phyloP scores from a whole-genome alignment of 2,113 vertebrate species.

The Sceloporus undulatus region DNA sequence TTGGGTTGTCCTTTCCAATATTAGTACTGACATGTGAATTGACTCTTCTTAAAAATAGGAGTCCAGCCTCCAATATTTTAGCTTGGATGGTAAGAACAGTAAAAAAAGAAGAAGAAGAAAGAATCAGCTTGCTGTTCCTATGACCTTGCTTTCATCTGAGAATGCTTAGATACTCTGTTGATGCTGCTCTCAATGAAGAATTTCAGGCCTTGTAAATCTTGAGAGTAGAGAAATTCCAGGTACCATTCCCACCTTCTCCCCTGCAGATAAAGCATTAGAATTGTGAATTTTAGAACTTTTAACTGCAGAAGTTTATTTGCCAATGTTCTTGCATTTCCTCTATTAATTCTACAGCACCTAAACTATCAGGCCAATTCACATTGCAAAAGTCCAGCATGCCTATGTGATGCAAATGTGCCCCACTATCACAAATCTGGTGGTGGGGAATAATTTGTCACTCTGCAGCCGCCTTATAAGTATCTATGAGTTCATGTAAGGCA shows the following conservation, averaged over 20 bases:
- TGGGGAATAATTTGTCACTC: not conserved
- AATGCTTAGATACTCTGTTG: slow-evolving; percentile 59
- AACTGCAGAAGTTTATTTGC: too few relatives aligned
- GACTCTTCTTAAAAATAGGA: slow-evolving; percentile 40
- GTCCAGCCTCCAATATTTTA: slow-evolving; percentile 4
- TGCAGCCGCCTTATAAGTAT: not conserved
- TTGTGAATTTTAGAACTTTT: not conserved
- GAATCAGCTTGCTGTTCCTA: not conserved
- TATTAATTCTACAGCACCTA: not conserved
- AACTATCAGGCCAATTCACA: not conserved
- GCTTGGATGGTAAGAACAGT: not conserved
- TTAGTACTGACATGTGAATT: slow-evolving; percentile 25
- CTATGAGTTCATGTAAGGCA: not conserved
- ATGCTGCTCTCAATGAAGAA: slow-evolving; percentile 86
- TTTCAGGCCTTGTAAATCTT: slow-evolving; percentile 87
- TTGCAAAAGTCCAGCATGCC: not conserved
- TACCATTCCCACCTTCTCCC: slow-evolving; percentile 89
- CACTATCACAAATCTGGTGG: not conserved
- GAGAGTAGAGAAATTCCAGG: slow-evolving; percentile 87
- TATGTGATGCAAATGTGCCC: not conserved
- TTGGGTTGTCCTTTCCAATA: not conserved
- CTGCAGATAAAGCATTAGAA: slow-evolving; percentile 63
- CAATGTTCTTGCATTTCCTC: not conserved
- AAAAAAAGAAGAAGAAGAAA: not conserved
- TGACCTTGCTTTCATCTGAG: not conserved